Evolutionary conservation across 2,113 vertebrate species (phyloP).

Genomic region (Isichthys henryi): DNA sequence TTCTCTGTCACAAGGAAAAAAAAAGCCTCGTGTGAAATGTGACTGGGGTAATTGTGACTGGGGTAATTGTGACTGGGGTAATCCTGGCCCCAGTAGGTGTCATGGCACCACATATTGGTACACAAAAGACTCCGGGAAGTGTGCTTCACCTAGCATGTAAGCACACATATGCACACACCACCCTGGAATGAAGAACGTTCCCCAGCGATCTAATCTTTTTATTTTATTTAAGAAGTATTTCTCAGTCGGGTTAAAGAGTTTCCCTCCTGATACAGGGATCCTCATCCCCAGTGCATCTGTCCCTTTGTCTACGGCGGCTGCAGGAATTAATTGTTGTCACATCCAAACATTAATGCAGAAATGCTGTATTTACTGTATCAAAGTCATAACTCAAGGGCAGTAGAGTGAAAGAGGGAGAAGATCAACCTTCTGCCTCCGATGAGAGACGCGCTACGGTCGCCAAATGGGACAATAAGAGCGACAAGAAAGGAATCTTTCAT

Average conservation of each 20-base stretch:
- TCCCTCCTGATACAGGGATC: not conserved
- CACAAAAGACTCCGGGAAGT: not conserved
- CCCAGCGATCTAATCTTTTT: not conserved
- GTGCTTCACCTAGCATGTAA: not conserved
- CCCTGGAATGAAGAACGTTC: not conserved
- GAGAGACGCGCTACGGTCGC: not conserved
- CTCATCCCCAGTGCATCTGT: not conserved
- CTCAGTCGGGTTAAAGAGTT: not conserved
- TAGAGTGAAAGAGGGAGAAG: not conserved
- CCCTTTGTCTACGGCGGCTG: not conserved
- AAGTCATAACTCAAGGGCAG: not conserved
- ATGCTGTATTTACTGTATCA: not conserved
- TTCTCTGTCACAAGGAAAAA: constrained; percentile 57
- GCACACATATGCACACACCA: not conserved
- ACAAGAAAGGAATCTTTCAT: constrained; percentile 2
- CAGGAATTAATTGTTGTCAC: constrained; percentile 2
- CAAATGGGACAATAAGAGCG: not conserved
- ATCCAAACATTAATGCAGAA: not conserved
- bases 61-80: constrained; percentile 40
- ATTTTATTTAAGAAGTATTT: not conserved
- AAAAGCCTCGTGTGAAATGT: constrained; percentile 60
- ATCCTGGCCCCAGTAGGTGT: constrained; percentile 12
- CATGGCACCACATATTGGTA: not conserved
- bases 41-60: constrained; percentile 46
- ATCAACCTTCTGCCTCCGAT: not conserved